Conservation (phyloP, 2,113 vertebrate genomes). For the Accipiter virgatus region DNA sequence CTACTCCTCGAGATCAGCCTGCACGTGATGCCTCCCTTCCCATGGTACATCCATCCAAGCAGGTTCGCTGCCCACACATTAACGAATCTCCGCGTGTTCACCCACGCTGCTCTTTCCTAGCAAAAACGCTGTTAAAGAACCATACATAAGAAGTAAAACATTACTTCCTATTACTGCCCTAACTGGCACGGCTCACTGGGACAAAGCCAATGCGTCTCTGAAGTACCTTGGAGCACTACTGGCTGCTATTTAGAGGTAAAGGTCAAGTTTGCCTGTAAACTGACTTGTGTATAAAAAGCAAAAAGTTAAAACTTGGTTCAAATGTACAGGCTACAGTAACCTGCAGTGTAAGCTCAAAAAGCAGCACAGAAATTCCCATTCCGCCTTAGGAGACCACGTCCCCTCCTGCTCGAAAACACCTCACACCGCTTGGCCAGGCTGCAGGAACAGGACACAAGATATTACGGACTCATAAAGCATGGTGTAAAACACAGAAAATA, state of each 20-base stretch:
- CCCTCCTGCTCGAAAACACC: background rate
- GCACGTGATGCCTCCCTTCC: too few species aligned
- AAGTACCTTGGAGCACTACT: rapidly evolving
- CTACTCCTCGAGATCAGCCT: background rate
- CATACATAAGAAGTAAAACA: background rate
- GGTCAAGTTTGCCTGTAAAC: background rate
- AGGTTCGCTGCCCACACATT: background rate
- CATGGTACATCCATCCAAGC: rapidly evolving
- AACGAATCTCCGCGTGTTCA: rapidly evolving
- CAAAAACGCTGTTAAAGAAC: background rate
- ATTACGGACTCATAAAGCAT: rapidly evolving
- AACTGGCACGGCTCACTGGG: background rate
- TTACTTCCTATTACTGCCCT: background rate
- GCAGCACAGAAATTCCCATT: too few species aligned
- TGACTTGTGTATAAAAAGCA: rapidly evolving
- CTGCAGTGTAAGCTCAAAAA: background rate
- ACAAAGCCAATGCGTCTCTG: background rate
- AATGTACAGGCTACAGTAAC: rapidly evolving
- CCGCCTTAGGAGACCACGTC: background rate
- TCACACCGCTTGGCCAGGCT: background rate
- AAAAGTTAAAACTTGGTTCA: background rate
- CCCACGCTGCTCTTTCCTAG: background rate
- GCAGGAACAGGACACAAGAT: background rate
- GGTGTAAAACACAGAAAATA: background rate
- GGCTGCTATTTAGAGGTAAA: background rate